Percentiles rank a stretch among this genome's conserved stretches.
These are phyloP conservation scores for Drosophila ficusphila DNA, from an alignment of 1,140 invertebrate species.

Conservation along the genomic window DNA sequence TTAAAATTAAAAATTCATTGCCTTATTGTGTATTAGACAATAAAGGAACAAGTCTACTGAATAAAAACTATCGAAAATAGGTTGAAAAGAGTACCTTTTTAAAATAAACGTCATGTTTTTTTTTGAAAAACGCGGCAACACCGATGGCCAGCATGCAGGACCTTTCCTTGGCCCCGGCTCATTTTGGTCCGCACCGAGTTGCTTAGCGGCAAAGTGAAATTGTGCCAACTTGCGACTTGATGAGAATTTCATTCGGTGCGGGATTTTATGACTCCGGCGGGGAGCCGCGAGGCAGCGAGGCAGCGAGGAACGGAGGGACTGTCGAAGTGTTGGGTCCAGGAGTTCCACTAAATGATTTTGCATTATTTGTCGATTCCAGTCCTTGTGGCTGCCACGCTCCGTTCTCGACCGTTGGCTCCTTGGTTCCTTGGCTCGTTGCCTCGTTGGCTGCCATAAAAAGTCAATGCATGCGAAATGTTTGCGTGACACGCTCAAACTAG, in stretches of 20 bases:
- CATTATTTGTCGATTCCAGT: conserved; percentile 68
- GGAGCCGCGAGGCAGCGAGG: too few relatives aligned
- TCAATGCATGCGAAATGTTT: conserved; percentile 83
- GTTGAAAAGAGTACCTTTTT: too few relatives aligned
- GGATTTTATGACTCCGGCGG: conserved; percentile 74
- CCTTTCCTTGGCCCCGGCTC: conserved; percentile 13
- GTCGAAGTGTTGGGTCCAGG: conserved; percentile 13
- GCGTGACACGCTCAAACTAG: conserved; percentile 72
- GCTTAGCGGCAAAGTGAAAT: conserved; percentile 74
- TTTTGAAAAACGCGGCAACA: conserved; percentile 1
- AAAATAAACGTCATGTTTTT: too few relatives aligned
- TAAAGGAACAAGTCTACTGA: too few relatives aligned
- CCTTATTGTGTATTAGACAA: too few relatives aligned
- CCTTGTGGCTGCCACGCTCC: conserved; percentile 16
- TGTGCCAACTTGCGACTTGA: conserved; percentile 79
- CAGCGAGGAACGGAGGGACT: background rate
- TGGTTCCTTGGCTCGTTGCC: too few relatives aligned
- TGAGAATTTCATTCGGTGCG: conserved; percentile 74
- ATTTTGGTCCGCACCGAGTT: conserved; percentile 58
- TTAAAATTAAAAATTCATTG: too few relatives aligned
- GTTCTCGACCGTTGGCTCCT: conserved; percentile 2
- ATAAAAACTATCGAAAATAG: too few relatives aligned
- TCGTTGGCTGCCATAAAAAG: conserved; percentile 70
- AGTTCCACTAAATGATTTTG: conserved; percentile 81
- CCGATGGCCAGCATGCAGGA: background rate